Conservation (phyloP, 2,113 vertebrate species). For the Canis aureus region DNA sequence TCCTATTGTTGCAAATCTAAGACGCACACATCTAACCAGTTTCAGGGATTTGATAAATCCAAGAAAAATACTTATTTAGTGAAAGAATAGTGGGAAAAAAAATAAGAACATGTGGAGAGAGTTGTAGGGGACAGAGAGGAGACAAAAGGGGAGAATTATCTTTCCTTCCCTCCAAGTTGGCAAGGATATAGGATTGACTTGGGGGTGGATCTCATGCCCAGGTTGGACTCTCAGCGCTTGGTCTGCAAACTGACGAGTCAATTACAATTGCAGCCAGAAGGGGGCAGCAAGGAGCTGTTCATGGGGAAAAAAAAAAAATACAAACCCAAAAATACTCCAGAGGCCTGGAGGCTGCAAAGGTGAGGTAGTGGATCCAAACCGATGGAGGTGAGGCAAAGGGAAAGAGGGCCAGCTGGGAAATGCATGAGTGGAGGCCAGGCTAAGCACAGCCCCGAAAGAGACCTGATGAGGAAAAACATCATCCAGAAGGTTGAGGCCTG, state of each 20-base stretch:
- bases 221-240: neutral
- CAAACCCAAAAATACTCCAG: neutral
- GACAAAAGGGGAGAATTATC: neutral
- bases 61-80: neutral
- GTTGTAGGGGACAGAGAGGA: neutral
- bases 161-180: neutral
- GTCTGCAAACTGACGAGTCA: neutral
- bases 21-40: neutral
- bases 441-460: neutral
- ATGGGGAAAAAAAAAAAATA: neutral
- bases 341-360: neutral
- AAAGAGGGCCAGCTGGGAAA: neutral
- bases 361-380: no score
- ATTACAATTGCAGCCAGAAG: slow-evolving; percentile 68
- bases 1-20: neutral
- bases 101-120: neutral
- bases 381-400: neutral
- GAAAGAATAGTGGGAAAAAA: neutral
- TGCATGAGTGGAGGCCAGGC: neutral
- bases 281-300: slow-evolving; percentile 80
- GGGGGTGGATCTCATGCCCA: neutral
- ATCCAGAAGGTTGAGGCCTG: neutral
- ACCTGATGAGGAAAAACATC: neutral
- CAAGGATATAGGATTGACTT: neutral
- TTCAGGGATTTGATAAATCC: neutral